Evolutionary conservation across 37 sponge, comb jelly and placozoan species (phyloP), one percentile per base, ranked within the genome.

Genomic region (Axinella damicornis): DNA sequence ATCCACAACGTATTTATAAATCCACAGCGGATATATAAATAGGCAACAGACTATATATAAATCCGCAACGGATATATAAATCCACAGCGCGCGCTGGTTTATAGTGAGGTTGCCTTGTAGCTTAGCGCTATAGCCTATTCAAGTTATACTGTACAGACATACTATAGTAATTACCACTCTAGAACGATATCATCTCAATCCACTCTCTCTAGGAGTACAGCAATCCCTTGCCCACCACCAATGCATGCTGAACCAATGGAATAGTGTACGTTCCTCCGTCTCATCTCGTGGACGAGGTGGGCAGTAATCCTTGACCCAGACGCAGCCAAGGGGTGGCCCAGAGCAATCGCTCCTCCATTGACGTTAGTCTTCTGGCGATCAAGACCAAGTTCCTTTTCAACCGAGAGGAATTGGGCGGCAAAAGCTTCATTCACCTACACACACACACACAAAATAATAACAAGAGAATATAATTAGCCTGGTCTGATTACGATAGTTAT

Each of bases 221-320:
- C 99, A 31, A 96, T 98, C 14, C 99, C 99, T 62, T 98, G 99
- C 0, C 99, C 99, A 11, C 99, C 99, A 14, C 99, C 99, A 55
- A 98, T 98, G 73, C 99, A 98, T 17, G 99, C 99, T n/a, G 90
- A 87, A 0, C 99, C 99, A 61, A 98, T 92, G 27, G 97, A 88
- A 53, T 87, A 90, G 66, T 74, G 83, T 15, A 39, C 71, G 4
- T 75, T 61, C 16, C 46, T 87, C 69, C 97, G 59, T n/a, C 76
- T 75, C 86, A 98, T 66, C 87, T 96, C 90, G 66, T 98, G 96
- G 1, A 90, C 87, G 37, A 98, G 89, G 70, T 98, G 95, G 52
- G 87, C 91, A 5, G 93, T 91, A 32, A 98, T 98, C 18, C 99
- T 80, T 1, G 97, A 85, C 2, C 99, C 99, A 9, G 98, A 94